phyloP scores from a whole-genome alignment of 2,888 invertebrate genomes.

The Leistus spinibarbis region DNA sequence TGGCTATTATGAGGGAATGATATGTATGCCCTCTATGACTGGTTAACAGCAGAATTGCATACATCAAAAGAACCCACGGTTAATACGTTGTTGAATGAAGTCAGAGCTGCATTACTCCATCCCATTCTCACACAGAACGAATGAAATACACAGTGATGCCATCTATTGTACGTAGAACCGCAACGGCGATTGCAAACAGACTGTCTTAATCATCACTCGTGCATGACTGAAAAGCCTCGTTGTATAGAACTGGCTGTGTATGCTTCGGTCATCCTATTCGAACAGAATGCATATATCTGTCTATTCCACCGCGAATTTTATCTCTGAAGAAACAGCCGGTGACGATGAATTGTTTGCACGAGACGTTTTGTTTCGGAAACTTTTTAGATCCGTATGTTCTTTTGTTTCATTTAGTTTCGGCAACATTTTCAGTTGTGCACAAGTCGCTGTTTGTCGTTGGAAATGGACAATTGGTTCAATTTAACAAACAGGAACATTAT shows the following conservation, averaged over 20 bases:
- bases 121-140: not conserved
- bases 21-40: constrained; percentile 1
- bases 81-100: constrained; percentile 29
- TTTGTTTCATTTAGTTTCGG: not conserved
- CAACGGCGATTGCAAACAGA: not conserved
- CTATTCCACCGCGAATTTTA: not conserved
- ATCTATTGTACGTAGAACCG: not conserved
- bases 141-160: not conserved
- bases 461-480: not conserved
- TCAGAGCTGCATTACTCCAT: constrained; percentile 10
- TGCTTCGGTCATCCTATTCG: not conserved
- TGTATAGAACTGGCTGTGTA: not conserved
- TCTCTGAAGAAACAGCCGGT: not conserved
- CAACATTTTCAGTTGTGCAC: not conserved
- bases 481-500: not conserved
- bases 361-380: constrained; percentile 7
- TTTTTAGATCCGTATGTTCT: not conserved
- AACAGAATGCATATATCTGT: not conserved
- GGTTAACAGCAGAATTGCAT: not conserved
- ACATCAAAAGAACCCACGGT: constrained; percentile 30
- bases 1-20: not conserved
- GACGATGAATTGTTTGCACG: not conserved
- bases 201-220: constrained; percentile 24
- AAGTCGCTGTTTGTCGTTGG: not conserved
- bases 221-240: constrained; percentile 9